Base-by-base conservation (phyloP, 2,888 invertebrate species). In the Xylota segnis region DNA sequence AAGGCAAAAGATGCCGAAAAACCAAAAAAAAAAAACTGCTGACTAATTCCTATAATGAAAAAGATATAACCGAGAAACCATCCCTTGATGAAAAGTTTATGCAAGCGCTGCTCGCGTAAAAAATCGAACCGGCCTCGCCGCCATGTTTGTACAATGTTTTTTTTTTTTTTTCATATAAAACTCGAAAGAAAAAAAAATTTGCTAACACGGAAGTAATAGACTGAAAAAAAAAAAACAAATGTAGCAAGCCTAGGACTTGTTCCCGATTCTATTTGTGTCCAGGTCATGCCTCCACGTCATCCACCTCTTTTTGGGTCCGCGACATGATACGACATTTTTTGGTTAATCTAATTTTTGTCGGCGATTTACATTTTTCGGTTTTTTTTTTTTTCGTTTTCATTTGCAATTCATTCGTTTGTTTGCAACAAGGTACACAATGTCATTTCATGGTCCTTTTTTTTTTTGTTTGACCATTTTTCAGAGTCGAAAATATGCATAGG, bases 381-480 rank as follows among this genome's bases (percentile, higher is more conserved):
- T n/a, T n/a, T n/a, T n/a, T 43, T 76, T 81, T 47, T 52, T n/a
- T 32, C 5, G 14, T 74, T 61, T 75, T 16, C 59, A 81, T 81
- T 76, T 72, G 84, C 76, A 86, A 79, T 75, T 84, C 68, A 84
- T 70, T 83, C 59, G 70, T 37, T 79, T 58, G 72, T 79, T 81
- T 86, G 40, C 65, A 71, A 56, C 76, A 82, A 76, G 72, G 66
- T 76, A 86, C 71, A 79, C 61, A 58, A 68, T 63, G 66, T 54
- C 61, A 47, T 68, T 77, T 68, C 40, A 23, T 23, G 40, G 14
- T 18, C 12, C 50, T 58, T 50, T 56, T 32, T 34, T 23, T 52
- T 68, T 10, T 63, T 29, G 23, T 29, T 50, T 52, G 2, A 12
- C n/a, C 54, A 18, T 29, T 27, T 58, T 32, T 23, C 29, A 6